These are phyloP conservation scores for Thalassophryne amazonica DNA, from an alignment of 2,797 vertebrate genomes.

Conservation along the genomic window DNA sequence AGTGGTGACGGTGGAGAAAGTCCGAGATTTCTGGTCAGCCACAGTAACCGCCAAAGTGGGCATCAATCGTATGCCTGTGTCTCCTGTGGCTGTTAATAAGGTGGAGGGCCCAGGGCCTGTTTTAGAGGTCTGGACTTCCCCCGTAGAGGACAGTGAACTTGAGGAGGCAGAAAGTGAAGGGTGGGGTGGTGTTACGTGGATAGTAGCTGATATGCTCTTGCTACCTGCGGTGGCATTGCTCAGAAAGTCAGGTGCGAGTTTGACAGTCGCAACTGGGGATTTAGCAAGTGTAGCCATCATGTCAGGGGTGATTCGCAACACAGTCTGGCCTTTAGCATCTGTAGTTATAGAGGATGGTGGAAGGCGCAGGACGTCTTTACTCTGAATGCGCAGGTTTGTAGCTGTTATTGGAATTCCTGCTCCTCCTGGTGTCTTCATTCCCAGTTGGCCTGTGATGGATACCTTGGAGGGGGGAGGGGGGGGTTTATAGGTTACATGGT, in stretches of 20 bases:
- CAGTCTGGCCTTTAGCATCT: conserved; percentile 94
- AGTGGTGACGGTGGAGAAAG: conserved; percentile 78
- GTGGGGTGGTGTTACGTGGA: conserved; percentile 84
- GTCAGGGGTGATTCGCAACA: conserved; percentile 95
- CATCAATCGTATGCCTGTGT: conserved; percentile 91
- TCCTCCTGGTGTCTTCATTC: conserved; percentile 84
- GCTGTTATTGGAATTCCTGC: conserved; percentile 88
- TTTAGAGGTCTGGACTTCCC: conserved; percentile 77
- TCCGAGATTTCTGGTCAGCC: conserved; percentile 89
- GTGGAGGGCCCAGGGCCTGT: conserved; percentile 68
- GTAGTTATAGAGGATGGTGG: conserved; percentile 97
- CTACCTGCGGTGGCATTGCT: conserved; percentile 69
- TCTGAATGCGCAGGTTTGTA: conserved; percentile 94
- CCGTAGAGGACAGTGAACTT: conserved; percentile 52
- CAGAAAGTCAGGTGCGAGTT: conserved; percentile 96
- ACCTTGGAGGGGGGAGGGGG: too few relatives aligned
- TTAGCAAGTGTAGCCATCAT: conserved; percentile 99
- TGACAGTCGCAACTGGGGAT: conserved; percentile 93
- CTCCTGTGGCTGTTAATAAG: conserved; percentile 81
- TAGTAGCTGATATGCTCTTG: conserved; percentile 92
- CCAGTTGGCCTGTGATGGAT: conserved; percentile 94
- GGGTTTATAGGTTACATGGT: too few relatives aligned
- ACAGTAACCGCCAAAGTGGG: conserved; percentile 89
- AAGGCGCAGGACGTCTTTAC: conserved; percentile 94
- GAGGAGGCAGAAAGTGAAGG: conserved; percentile 53